Conservation (phyloP, 2,888 invertebrate genomes). For the Aproaerema taeniolella region DNA sequence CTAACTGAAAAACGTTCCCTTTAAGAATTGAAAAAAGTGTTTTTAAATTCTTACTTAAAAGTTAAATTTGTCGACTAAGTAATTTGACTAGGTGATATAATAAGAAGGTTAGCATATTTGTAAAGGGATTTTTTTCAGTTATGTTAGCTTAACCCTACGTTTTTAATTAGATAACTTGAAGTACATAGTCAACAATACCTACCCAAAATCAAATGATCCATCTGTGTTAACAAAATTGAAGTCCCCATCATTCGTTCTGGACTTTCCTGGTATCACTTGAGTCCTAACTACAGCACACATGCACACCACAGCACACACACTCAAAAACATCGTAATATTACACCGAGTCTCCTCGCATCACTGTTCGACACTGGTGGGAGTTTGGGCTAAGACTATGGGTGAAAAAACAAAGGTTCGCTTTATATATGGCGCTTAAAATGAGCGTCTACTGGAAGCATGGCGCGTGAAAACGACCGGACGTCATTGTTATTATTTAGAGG, state of each 20-base stretch:
- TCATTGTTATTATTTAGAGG: slow-evolving; percentile 67
- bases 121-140: too few relatives aligned
- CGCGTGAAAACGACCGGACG: slow-evolving; percentile 72
- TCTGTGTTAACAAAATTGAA: slow-evolving; percentile 82
- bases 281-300: slow-evolving; percentile 55
- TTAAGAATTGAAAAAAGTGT: too few relatives aligned
- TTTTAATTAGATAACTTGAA: too few relatives aligned
- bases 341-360: slow-evolving; percentile 33
- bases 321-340: slow-evolving; percentile 55
- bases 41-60: too few relatives aligned
- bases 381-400: slow-evolving; percentile 51
- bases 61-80: too few relatives aligned
- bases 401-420: slow-evolving; percentile 61
- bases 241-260: slow-evolving; percentile 72
- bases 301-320: slow-evolving; percentile 51
- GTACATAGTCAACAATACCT: slow-evolving; percentile 2
- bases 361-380: slow-evolving; percentile 31
- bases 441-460: slow-evolving; percentile 50
- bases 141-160: too few relatives aligned
- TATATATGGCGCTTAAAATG: slow-evolving; percentile 71
- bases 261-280: slow-evolving; percentile 66
- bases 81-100: too few relatives aligned
- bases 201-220: slow-evolving; percentile 87
- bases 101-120: too few relatives aligned
- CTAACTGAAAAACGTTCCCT: too few relatives aligned